Conservation (phyloP, 2,797 vertebrate genomes). For the Gila robusta region DNA sequence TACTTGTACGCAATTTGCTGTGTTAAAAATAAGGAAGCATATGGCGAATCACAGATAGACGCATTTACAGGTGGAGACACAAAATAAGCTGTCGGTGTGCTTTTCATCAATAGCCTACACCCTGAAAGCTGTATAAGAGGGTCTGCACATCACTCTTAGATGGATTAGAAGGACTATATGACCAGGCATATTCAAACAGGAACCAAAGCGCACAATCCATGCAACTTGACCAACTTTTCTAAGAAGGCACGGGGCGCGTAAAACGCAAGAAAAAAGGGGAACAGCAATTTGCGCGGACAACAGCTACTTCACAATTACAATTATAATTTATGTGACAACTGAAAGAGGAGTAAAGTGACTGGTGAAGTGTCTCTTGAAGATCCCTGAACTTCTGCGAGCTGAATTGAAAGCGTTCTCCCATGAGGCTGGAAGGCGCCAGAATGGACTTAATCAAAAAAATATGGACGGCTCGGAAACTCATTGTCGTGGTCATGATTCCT, state of each 20-base stretch:
- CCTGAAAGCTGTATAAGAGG: constrained; percentile 41
- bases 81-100: constrained; percentile 29
- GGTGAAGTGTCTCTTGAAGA: neutral
- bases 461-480: constrained; percentile 88
- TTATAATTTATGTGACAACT: neutral
- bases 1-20: neutral
- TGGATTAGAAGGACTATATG: constrained; percentile 33
- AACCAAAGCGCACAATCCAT: constrained; percentile 20
- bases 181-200: neutral
- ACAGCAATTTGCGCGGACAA: neutral
- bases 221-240: neutral
- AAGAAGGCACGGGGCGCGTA: neutral
- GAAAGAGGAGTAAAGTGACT: neutral
- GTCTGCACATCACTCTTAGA: constrained; percentile 22
- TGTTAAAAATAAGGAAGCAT: neutral
- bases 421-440: constrained; percentile 80
- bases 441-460: constrained; percentile 89
- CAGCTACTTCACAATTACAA: neutral
- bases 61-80: constrained; percentile 32
- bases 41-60: constrained; percentile 45
- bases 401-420: constrained; percentile 61
- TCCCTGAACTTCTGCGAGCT: constrained; percentile 15
- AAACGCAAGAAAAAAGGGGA: constrained; percentile 39
- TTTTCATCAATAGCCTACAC: constrained; percentile 42
- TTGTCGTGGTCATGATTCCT: constrained; percentile 89